These are phyloP conservation scores for Epinephelus moara DNA, from an alignment of 2,113 vertebrate genomes.

Conservation along the genomic window DNA sequence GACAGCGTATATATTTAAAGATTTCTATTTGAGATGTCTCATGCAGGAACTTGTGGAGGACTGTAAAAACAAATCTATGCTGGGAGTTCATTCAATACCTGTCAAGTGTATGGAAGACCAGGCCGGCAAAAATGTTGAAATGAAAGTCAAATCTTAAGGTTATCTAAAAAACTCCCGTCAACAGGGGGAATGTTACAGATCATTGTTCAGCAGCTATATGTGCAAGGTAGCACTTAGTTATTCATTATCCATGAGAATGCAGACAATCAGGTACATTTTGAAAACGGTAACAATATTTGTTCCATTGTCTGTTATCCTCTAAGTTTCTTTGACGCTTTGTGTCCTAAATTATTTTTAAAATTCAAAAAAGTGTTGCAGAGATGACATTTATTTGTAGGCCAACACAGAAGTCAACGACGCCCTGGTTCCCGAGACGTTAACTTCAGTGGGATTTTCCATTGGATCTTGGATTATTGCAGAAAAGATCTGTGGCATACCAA, in stretches of 20 bases:
- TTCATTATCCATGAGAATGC: background rate
- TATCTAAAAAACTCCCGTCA: background rate
- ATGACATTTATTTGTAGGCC: too few relatives aligned
- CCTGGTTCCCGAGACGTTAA: too few relatives aligned
- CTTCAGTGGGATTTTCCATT: too few relatives aligned
- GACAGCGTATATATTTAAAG: conserved; percentile 42
- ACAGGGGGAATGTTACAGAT: background rate
- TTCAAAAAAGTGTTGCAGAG: too few relatives aligned
- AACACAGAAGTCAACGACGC: too few relatives aligned
- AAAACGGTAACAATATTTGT: background rate
- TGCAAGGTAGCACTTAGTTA: background rate
- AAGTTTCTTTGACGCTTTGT: background rate
- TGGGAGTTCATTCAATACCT: too few relatives aligned
- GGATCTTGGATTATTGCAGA: too few relatives aligned
- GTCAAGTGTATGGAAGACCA: background rate
- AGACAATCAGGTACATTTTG: background rate
- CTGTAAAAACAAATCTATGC: background rate
- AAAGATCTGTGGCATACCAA: too few relatives aligned
- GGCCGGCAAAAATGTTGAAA: background rate
- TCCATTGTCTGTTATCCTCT: background rate
- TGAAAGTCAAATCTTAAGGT: background rate
- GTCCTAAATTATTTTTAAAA: background rate
- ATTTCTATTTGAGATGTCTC: conserved; percentile 41
- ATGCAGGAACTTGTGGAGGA: background rate
- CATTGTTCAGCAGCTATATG: background rate